Evolutionary conservation across 2,888 invertebrate species (phyloP).

Genomic region (Hypselothyrea guttata): DNA sequence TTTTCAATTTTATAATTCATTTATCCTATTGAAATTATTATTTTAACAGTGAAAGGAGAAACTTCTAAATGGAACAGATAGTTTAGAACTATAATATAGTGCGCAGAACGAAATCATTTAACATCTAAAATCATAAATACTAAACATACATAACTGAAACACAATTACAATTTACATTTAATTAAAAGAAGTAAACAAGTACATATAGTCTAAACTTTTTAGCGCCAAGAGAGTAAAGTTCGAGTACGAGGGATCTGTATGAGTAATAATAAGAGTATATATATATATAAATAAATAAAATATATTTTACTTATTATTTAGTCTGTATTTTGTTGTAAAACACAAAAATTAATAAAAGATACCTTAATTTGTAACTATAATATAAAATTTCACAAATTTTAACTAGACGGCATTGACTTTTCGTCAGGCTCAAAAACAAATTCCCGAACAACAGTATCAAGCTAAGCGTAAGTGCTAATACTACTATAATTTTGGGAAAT

Average conservation of each 20-base stretch:
- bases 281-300: slow-evolving; percentile 72
- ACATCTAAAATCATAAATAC: neutral
- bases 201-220: slow-evolving; percentile 73
- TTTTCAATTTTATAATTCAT: no score
- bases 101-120: neutral
- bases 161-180: slow-evolving; percentile 19
- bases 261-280: slow-evolving; percentile 73
- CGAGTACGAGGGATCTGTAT: slow-evolving; percentile 71
- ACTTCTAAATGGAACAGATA: no score
- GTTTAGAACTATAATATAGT: no score
- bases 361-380: slow-evolving; percentile 67
- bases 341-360: slow-evolving; percentile 67
- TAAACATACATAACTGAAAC: slow-evolving; percentile 41
- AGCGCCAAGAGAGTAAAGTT: slow-evolving; percentile 52
- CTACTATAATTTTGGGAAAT: no score
- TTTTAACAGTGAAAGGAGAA: no score
- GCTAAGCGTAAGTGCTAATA: no score
- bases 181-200: slow-evolving; percentile 24
- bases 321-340: slow-evolving; percentile 78
- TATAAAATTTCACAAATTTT: no score
- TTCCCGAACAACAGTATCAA: no score
- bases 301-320: slow-evolving; percentile 78
- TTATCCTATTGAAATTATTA: no score
- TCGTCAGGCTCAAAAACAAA: no score
- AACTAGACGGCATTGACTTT: no score